phyloP scores from a whole-genome alignment of 2,113 vertebrate species.

The Lampris megalopsis region DNA sequence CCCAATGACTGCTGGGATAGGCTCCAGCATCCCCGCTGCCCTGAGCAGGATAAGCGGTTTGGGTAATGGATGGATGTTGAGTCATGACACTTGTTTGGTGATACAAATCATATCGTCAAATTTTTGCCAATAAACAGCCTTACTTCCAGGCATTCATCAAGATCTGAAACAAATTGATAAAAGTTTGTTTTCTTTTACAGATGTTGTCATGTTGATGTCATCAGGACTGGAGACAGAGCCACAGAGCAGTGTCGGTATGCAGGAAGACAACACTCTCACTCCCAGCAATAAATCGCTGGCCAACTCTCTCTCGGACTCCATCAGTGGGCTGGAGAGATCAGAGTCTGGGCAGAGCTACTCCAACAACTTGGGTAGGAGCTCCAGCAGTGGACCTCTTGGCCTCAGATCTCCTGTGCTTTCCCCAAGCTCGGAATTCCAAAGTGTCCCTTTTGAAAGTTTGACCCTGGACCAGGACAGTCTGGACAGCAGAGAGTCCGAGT shows the following conservation, averaged over 20 bases:
- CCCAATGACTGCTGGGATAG: too few species aligned
- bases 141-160: too few species aligned
- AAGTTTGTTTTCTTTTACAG: conserved; percentile 66
- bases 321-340: conserved; percentile 54
- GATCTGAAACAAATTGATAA: too few species aligned
- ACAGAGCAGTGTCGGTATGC: conserved; percentile 71
- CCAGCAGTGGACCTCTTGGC: conserved; percentile 61
- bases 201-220: conserved; percentile 86
- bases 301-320: conserved; percentile 64
- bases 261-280: conserved; percentile 72
- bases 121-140: too few species aligned
- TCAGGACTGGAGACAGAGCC: conserved; percentile 79
- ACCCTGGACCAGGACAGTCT: conserved; percentile 41
- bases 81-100: too few species aligned
- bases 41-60: too few species aligned
- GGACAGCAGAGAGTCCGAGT: conserved; percentile 39
- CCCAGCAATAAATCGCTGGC: conserved; percentile 69
- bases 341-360: conserved; percentile 49
- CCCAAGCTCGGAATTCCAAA: conserved; percentile 35
- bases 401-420: conserved; percentile 58
- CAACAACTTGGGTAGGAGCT: conserved; percentile 35
- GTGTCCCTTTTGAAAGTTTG: conserved; percentile 5
- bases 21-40: too few species aligned
- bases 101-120: too few species aligned
- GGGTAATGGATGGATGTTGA: too few species aligned